A percentile compares a stretch with the other conserved stretches of the same genome.
Conservation (phyloP, 2,888 invertebrate species). For the Euspilapteryx auroguttella region DNA sequence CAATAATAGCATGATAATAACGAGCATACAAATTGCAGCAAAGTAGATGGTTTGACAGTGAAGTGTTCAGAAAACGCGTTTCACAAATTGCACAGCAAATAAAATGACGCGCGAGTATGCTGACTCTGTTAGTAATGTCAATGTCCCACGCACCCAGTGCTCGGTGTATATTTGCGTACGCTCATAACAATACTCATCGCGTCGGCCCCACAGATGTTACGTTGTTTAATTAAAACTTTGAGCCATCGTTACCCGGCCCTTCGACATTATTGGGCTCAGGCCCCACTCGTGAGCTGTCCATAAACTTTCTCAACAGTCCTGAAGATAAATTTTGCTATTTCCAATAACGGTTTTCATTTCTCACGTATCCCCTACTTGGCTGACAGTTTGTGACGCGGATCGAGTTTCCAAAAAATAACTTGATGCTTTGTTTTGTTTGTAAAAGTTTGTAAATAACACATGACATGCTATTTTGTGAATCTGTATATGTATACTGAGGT, state of each 20-base stretch:
- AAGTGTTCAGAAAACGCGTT: too few species aligned
- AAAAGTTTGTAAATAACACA: slow-evolving; percentile 5
- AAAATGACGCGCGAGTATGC: not conserved
- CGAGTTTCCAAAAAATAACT: not conserved
- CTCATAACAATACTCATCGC: slow-evolving; percentile 37
- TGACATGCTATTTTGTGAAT: too few species aligned
- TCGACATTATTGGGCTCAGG: slow-evolving; percentile 31
- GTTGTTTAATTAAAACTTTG: slow-evolving; percentile 53
- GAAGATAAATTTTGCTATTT: not conserved
- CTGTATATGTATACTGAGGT: too few species aligned
- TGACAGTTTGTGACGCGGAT: not conserved
- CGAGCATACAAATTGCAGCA: too few species aligned
- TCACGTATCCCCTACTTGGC: not conserved
- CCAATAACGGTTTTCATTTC: not conserved
- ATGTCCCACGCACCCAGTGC: not conserved
- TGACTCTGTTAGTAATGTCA: not conserved
- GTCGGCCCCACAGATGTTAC: slow-evolving; percentile 38
- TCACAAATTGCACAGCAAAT: too few species aligned
- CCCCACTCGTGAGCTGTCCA: not conserved
- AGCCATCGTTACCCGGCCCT: slow-evolving; percentile 35
- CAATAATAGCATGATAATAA: too few species aligned
- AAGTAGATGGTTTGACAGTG: too few species aligned
- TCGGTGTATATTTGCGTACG: slow-evolving; percentile 11
- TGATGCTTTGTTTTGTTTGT: slow-evolving; percentile 16
- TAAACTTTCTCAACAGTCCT: not conserved